Evolutionary conservation across 2,888 invertebrate genomes (phyloP).

Genomic region (Pristionchus entomophagus): DNA sequence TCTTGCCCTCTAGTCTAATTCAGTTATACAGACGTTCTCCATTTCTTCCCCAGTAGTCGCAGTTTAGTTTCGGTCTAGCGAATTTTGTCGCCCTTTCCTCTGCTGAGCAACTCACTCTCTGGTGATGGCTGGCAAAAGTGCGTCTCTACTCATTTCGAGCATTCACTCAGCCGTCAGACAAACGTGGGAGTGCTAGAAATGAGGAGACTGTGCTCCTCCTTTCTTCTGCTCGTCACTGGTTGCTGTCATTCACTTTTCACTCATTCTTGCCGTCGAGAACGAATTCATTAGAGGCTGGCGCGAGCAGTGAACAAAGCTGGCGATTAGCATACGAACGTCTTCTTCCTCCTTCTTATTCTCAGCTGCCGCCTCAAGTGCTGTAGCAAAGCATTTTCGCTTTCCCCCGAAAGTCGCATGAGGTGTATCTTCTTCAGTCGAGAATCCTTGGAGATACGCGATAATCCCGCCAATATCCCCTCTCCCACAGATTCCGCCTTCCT

Average conservation of each 20-base stretch:
- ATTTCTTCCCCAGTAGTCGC: not conserved
- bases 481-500: not conserved
- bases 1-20: not conserved
- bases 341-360: not conserved
- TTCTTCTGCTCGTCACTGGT: not conserved
- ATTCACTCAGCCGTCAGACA: not conserved
- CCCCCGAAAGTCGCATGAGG: no score
- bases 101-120: not conserved
- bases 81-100: not conserved
- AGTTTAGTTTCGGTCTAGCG: not conserved
- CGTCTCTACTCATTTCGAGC: not conserved
- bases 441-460: no score
- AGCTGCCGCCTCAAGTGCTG: no score
- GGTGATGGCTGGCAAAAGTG: no score
- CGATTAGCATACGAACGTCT: constrained; percentile 11
- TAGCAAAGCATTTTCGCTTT: no score
- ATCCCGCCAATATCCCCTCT: no score
- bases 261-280: not conserved
- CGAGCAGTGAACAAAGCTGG: not conserved
- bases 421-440: no score
- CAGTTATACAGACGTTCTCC: not conserved
- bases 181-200: no score
- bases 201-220: not conserved
- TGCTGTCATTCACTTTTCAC: not conserved
- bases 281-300: no score